Conservation (phyloP, 2,888 invertebrate genomes). For the Piscicola geometra region DNA sequence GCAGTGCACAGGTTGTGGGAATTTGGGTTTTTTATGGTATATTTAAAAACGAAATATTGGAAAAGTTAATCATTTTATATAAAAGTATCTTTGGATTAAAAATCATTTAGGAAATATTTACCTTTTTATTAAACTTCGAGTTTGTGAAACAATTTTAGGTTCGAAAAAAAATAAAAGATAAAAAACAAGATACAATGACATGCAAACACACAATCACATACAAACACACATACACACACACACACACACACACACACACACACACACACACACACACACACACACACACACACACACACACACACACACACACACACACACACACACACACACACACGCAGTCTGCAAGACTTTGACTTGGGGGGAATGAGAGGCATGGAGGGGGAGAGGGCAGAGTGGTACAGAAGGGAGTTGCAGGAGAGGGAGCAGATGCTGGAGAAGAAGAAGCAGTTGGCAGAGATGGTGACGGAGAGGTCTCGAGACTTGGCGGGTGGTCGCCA, state of each 20-base stretch:
- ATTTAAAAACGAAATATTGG: background rate
- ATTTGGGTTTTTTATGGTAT: background rate
- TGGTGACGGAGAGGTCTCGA: slow-evolving; percentile 87
- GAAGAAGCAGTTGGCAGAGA: slow-evolving; percentile 76
- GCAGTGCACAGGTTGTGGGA: slow-evolving; percentile 26
- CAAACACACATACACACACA: no score
- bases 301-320: background rate
- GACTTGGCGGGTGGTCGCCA: slow-evolving; percentile 76
- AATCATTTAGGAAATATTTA: no score
- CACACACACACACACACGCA: slow-evolving; percentile 11
- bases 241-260: no score
- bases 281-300: background rate
- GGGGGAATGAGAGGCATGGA: background rate
- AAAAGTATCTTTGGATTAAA: background rate
- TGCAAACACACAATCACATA: no score
- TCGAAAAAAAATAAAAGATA: no score
- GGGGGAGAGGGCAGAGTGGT: background rate
- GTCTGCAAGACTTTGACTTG: slow-evolving; percentile 30
- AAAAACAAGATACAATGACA: no score
- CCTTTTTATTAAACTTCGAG: no score
- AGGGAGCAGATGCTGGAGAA: slow-evolving; percentile 81
- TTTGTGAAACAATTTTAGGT: no score
- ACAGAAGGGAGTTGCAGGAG: slow-evolving; percentile 57
- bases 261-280: no score
- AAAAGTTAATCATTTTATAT: background rate